Conservation (phyloP, 2,113 vertebrate genomes). For the Choloepus hoffmanni region DNA sequence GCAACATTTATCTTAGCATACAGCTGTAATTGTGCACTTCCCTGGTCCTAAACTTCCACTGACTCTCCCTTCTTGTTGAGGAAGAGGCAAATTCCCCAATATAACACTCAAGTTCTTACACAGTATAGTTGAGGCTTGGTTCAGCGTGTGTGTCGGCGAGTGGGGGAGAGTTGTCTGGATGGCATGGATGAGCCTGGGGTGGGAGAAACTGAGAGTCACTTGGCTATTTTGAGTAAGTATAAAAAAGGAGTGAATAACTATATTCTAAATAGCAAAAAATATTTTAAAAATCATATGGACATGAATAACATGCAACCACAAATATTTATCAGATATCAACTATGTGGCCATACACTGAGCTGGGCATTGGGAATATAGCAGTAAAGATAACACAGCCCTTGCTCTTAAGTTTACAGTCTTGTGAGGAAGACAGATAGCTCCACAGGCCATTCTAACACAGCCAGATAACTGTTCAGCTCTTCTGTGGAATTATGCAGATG, state of each 20-base stretch:
- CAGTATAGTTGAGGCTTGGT: neutral
- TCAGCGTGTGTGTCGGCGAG: neutral
- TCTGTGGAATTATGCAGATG: neutral
- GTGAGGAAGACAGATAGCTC: neutral
- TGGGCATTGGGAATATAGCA: neutral
- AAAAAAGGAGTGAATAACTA: neutral
- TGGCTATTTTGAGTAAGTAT: neutral
- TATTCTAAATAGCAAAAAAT: neutral
- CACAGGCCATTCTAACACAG: neutral
- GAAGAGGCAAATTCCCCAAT: neutral
- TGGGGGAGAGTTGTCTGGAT: neutral
- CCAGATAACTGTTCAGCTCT: neutral
- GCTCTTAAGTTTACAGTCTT: neutral
- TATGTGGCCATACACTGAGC: neutral
- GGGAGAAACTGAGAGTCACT: constrained; percentile 53
- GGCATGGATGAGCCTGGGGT: neutral
- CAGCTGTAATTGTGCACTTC: too few relatives aligned
- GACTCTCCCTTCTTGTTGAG: neutral
- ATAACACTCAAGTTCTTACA: neutral
- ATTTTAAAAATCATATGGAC: neutral
- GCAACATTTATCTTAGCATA: neutral
- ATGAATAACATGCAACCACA: neutral
- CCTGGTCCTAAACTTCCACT: neutral
- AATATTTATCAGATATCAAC: neutral
- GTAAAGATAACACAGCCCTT: neutral